Conservation (phyloP, 2,888 invertebrate genomes). For the Trichacis sp. region DNA sequence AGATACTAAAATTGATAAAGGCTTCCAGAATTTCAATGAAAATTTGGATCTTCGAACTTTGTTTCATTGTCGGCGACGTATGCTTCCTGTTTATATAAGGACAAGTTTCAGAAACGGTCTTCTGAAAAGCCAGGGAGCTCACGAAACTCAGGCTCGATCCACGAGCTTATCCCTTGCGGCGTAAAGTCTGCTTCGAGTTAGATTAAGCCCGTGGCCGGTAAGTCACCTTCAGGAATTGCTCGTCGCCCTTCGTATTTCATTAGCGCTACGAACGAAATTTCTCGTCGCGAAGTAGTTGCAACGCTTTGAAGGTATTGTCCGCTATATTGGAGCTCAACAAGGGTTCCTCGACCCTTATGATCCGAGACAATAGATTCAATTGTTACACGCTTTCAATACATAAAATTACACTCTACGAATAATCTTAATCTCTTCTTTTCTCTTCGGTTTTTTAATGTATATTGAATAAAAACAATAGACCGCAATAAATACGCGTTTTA, state of each 20-base stretch:
- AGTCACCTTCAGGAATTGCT: conserved; percentile 65
- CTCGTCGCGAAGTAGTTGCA: conserved; percentile 54
- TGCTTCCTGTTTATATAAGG: conserved; percentile 56
- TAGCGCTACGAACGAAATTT: conserved; percentile 59
- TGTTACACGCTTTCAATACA: too few relatives aligned
- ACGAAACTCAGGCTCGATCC: conserved; percentile 49
- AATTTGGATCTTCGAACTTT: too few relatives aligned
- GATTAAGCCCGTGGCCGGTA: conserved; percentile 64
- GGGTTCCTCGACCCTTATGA: conserved; percentile 45
- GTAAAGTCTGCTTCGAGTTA: conserved; percentile 63
- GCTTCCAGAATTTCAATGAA: too few relatives aligned
- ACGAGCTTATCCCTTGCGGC: conserved; percentile 47
- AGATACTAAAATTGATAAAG: too few relatives aligned
- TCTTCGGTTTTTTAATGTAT: too few relatives aligned
- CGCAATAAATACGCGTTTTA: too few relatives aligned
- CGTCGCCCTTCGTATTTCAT: conserved; percentile 64
- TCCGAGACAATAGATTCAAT: conserved; percentile 20
- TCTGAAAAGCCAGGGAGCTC: conserved; percentile 52
- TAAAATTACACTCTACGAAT: too few relatives aligned
- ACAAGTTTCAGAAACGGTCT: conserved; percentile 63
- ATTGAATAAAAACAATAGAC: too few relatives aligned
- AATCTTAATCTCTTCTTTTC: too few relatives aligned
- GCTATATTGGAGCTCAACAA: neutral
- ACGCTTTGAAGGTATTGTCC: conserved; percentile 26
- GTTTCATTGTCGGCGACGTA: too few relatives aligned